phyloP scores from a whole-genome alignment of 2,888 invertebrate species.

The Pseudococcus viburni region DNA sequence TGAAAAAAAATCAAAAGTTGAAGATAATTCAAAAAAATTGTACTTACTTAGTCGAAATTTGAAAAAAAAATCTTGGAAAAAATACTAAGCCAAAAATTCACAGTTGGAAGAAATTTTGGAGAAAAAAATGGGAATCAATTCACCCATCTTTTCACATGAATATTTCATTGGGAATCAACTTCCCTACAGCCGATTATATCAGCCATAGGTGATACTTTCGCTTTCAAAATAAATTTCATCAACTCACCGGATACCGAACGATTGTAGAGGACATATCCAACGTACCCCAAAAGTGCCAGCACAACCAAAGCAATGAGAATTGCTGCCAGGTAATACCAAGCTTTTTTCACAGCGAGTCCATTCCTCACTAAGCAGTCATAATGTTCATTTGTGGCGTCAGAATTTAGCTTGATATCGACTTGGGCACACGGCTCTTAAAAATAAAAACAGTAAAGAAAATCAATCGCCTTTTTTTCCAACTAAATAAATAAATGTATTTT shows the following conservation, averaged over 20 bases:
- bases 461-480: neutral
- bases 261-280: neutral
- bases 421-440: neutral
- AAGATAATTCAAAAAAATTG: no score
- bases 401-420: neutral
- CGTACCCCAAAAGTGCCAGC: neutral
- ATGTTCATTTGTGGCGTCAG: neutral
- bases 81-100: no score
- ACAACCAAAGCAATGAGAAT: neutral
- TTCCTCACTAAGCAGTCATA: neutral
- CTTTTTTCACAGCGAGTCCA: neutral
- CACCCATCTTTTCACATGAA: no score
- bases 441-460: neutral
- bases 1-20: no score
- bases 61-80: no score
- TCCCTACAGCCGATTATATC: neutral
- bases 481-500: neutral
- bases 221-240: neutral
- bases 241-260: neutral
- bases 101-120: no score
- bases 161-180: no score
- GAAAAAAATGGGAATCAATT: no score
- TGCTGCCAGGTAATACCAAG: neutral
- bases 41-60: no score
- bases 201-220: no score